Conservation (phyloP, 1,140 invertebrate genomes). For the Adoxophyes honmai region DNA sequence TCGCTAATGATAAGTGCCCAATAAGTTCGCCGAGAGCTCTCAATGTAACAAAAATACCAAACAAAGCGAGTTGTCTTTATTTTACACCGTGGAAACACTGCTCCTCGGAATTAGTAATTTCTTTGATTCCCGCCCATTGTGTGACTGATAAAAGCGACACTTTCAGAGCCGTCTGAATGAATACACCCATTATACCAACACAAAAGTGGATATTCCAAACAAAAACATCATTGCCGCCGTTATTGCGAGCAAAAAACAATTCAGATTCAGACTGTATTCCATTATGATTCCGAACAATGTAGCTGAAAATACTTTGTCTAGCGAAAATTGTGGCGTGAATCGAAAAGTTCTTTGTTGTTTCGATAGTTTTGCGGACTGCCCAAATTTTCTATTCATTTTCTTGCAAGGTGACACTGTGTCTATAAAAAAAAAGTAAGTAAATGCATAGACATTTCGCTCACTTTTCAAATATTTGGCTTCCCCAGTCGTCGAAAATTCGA, state of each 20-base stretch:
- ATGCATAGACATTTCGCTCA: too few relatives aligned
- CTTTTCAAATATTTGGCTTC: too few relatives aligned
- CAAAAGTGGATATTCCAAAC: slow-evolving; percentile 65
- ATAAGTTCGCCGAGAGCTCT: background rate
- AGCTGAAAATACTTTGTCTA: slow-evolving; percentile 38
- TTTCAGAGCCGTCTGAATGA: slow-evolving; percentile 69
- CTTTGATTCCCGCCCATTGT: slow-evolving; percentile 74
- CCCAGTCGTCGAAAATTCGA: background rate
- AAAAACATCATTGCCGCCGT: slow-evolving; percentile 53
- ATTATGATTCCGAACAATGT: slow-evolving; percentile 47
- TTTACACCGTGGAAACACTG: slow-evolving; percentile 39
- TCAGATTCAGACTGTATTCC: slow-evolving; percentile 33
- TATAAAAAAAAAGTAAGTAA: too few relatives aligned
- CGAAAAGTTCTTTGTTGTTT: slow-evolving; percentile 5
- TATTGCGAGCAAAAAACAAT: slow-evolving; percentile 48
- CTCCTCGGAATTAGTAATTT: slow-evolving; percentile 62
- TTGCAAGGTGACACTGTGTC: too few relatives aligned
- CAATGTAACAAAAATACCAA: slow-evolving; percentile 26
- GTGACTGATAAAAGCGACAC: slow-evolving; percentile 71
- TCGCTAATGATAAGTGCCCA: background rate
- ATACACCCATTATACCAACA: slow-evolving; percentile 71
- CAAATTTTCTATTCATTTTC: background rate
- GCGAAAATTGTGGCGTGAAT: slow-evolving; percentile 23
- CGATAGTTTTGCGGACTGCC: background rate
- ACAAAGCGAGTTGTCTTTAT: slow-evolving; percentile 40